A percentile compares a stretch with the other conserved stretches of the same genome.
Conservation (phyloP, 2,888 invertebrate species). For the Poecilobothrus nobilitatus region DNA sequence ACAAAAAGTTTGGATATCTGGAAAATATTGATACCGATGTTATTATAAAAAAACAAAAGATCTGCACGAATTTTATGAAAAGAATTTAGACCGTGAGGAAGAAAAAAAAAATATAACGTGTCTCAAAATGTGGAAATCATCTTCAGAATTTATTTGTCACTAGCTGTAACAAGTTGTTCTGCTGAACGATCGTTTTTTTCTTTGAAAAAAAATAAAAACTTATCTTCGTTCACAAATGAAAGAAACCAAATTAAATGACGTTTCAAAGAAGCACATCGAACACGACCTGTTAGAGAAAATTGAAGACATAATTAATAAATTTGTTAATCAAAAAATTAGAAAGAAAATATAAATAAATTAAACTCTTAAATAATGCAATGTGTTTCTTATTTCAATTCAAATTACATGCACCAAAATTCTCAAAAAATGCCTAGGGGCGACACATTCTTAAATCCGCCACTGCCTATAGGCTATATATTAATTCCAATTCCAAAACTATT, state of each 20-base stretch:
- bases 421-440: background rate
- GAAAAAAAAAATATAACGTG: background rate
- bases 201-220: background rate
- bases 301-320: background rate
- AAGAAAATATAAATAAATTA: too few relatives aligned
- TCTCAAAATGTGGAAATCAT: too few relatives aligned
- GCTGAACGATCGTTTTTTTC: background rate
- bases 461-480: too few relatives aligned
- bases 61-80: too few relatives aligned
- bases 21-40: too few relatives aligned
- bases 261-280: background rate
- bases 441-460: background rate
- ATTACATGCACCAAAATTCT: background rate
- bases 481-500: too few relatives aligned
- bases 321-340: too few relatives aligned
- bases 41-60: too few relatives aligned
- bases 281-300: constrained; percentile 2
- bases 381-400: constrained; percentile 5
- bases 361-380: constrained; percentile 2
- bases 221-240: background rate
- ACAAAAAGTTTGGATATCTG: too few relatives aligned
- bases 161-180: too few relatives aligned
- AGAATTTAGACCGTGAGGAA: background rate
- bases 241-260: background rate
- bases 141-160: too few relatives aligned